These are phyloP conservation scores for Piscicola geometra DNA, from an alignment of 2,888 invertebrate genomes.

Conservation along the genomic window DNA sequence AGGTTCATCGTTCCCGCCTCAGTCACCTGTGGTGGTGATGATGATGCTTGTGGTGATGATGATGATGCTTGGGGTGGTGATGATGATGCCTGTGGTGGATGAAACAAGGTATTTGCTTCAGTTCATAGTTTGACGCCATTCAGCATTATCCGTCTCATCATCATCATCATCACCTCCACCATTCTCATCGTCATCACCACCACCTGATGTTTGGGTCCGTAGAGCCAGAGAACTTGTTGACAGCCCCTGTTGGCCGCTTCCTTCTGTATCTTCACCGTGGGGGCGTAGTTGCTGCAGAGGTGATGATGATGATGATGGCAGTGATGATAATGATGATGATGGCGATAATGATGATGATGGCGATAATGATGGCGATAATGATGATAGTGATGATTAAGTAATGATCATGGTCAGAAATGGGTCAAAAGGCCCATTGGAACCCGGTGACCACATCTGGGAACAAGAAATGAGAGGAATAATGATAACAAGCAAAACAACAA, in stretches of 20 bases:
- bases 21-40: conserved; percentile 80
- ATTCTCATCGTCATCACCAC: neutral
- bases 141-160: neutral
- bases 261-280: conserved; percentile 59
- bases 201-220: conserved; percentile 72
- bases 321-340: neutral
- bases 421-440: neutral
- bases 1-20: conserved; percentile 99
- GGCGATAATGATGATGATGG: neutral
- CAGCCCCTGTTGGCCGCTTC: conserved; percentile 74
- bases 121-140: too few species aligned
- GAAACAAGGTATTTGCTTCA: too few species aligned
- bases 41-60: too few species aligned
- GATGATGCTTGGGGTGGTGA: too few species aligned
- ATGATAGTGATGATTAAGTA: too few species aligned
- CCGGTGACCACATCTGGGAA: too few species aligned
- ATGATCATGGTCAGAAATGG: too few species aligned
- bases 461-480: too few species aligned
- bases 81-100: too few species aligned
- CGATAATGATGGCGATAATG: neutral
- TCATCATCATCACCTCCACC: neutral
- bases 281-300: conserved; percentile 59
- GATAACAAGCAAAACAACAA: too few species aligned
- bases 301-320: neutral
- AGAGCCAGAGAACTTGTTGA: conserved; percentile 93